Base-by-base conservation (phyloP, 2,888 invertebrate genomes). In the Chesias legatella region DNA sequence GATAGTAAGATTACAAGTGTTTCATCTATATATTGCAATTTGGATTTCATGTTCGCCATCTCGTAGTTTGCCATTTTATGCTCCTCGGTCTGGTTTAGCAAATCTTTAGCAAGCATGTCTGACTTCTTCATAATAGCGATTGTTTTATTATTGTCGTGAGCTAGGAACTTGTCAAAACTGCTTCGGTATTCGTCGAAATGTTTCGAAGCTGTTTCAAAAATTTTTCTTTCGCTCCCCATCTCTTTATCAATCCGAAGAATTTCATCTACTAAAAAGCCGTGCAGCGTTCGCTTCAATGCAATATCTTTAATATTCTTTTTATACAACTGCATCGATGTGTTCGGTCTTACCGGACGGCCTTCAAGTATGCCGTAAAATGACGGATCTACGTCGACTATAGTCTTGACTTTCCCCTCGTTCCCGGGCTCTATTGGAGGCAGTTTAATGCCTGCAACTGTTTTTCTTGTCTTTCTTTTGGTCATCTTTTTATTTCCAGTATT, bases 311-410 rank as follows among this genome's bases (percentile, higher is more conserved):
- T 80, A 36, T 90, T 78, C 36, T 79, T 67, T 47, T 92, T 84
- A 57, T 93, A 93, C 32, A 85, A 76, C 24, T 78, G 66, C 33
- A 90, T 74, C 9, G 90, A 91, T 30, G 89, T 84, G 46, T 86
- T 89, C 22, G 90, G 88, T 36, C 83, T 79, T 23, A 92, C 88
- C 1, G 91, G 90, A 38, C 92, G 81, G 31, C 91, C 92, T 62
- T 89, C 88, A 0, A 92, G 80, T 54, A 91, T 77, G 1, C 89
- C 83, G 60, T 90, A 93, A 64, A 89, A 93, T n/a, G 90, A 80
- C 0, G 92, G 90, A 65, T 93, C 92, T 0, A 92, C 74, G 55
- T 93, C 91, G 13, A 90, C 68, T 41, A 92, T 89, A 3, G 91
- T 90, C 60, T 89, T 89, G 1, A 79, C 47, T 26, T 73, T 52